Conservation (phyloP, 2,888 invertebrate genomes). For the Brassicogethes aeneus region DNA sequence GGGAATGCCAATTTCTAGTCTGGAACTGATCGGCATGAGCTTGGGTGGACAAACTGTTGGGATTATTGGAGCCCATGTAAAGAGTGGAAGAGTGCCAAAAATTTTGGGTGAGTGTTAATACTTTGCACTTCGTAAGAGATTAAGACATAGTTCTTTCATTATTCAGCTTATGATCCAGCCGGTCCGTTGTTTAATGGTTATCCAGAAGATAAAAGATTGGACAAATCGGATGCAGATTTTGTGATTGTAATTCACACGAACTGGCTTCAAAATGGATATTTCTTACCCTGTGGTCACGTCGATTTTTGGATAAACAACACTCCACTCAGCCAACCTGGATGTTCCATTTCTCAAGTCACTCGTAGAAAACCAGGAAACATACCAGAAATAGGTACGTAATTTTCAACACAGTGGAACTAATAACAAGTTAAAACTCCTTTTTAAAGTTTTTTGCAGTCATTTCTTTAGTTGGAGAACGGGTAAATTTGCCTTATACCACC, state of each 20-base stretch:
- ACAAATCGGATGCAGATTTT: neutral
- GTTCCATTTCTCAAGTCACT: neutral
- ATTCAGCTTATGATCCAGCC: conserved; percentile 2
- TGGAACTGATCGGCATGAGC: conserved; percentile 34
- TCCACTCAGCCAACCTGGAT: neutral
- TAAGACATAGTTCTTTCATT: neutral
- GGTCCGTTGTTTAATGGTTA: conserved; percentile 1
- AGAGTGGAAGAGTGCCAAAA: conserved; percentile 16
- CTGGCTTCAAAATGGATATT: neutral
- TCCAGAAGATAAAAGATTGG: neutral
- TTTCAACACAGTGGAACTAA: no score
- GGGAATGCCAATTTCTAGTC: conserved; percentile 29
- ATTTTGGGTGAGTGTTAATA: conserved; percentile 18
- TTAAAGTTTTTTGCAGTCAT: conserved; percentile 4
- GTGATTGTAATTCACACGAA: neutral
- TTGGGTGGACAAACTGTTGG: conserved; percentile 37
- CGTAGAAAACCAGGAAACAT: neutral
- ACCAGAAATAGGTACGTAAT: conserved; percentile 1
- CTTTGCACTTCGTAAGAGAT: neutral
- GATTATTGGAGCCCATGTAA: conserved; percentile 45
- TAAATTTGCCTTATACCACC: neutral
- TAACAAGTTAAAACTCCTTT: neutral
- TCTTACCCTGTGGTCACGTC: neutral
- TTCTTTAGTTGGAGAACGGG: neutral
- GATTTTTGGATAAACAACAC: conserved; percentile 2